Evolutionary conservation across 37 sponge, comb jelly and placozoan genomes (phyloP).

Genomic region (Theonella swinhoei): DNA sequence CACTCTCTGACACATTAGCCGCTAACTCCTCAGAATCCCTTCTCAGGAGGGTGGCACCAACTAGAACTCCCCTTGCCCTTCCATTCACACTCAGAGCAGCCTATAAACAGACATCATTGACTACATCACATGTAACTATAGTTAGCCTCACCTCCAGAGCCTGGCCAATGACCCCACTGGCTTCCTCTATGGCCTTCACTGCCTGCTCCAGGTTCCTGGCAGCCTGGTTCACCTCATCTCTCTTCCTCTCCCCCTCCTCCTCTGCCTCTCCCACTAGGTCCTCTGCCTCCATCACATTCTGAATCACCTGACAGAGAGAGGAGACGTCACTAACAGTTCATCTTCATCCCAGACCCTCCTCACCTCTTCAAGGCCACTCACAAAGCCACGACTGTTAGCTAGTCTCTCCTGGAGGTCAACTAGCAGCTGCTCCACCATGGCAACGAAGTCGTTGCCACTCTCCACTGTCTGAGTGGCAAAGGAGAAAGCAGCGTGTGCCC

Average conservation of each 20-base stretch:
- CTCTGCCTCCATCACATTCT: constrained; percentile 23
- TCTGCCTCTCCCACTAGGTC: neutral
- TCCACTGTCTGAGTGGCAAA: constrained; percentile 6
- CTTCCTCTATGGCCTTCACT: neutral
- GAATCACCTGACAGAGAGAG: neutral
- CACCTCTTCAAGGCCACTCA: constrained; percentile 3
- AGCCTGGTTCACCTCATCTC: neutral
- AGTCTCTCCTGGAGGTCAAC: neutral
- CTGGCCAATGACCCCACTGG: constrained; percentile 1
- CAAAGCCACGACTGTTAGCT: neutral
- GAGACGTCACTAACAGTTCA: no score
- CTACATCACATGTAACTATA: neutral
- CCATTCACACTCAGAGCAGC: neutral
- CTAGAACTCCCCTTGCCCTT: neutral
- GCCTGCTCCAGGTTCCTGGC: neutral
- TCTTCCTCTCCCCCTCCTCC: neutral
- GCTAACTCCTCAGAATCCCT: neutral
- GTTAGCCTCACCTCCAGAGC: neutral
- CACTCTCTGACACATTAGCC: neutral
- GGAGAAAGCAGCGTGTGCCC: constrained; percentile 2
- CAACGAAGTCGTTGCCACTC: constrained; percentile 19
- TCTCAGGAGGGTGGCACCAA: neutral
- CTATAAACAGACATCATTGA: neutral
- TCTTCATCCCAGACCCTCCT: no score
- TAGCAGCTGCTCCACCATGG: constrained; percentile 4